A percentile compares a stretch with the other conserved stretches of the same genome.
Evolutionary conservation across 2,888 invertebrate species (phyloP).

Genomic region (Eupithecia exiguata): DNA sequence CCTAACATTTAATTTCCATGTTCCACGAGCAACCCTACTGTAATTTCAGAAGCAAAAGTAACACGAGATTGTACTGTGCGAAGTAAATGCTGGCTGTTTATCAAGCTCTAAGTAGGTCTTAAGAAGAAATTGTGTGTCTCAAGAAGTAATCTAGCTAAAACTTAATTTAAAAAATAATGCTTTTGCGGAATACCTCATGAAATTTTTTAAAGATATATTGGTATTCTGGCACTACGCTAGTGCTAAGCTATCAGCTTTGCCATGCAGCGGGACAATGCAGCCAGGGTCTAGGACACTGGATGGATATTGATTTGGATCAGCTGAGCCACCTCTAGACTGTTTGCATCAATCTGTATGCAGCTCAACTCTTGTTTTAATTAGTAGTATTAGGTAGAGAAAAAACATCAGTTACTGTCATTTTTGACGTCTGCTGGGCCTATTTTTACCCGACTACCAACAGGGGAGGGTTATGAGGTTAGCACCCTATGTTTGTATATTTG

Average conservation of each 20-base stretch:
- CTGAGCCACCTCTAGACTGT: background rate
- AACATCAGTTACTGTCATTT: no score
- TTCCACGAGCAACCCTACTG: background rate
- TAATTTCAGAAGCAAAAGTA: background rate
- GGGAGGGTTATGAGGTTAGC: no score
- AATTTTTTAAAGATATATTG: no score
- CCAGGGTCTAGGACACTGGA: no score
- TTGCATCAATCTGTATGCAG: background rate
- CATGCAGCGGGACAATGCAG: background rate
- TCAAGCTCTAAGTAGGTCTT: constrained; percentile 4
- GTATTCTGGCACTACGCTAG: background rate
- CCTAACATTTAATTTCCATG: no score
- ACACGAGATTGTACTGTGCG: background rate
- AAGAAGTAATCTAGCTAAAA: background rate
- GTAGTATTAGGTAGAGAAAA: no score
- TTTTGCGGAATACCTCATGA: background rate
- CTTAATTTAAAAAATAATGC: background rate
- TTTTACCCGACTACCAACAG: no score
- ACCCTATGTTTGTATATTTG: no score
- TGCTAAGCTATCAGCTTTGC: background rate
- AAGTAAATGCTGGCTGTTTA: background rate
- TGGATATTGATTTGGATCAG: background rate
- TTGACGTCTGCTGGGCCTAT: no score
- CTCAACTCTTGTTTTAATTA: background rate
- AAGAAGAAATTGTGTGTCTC: background rate